phyloP scores from a whole-genome alignment of 2,113 vertebrate genomes.

The Noctilio leporinus region DNA sequence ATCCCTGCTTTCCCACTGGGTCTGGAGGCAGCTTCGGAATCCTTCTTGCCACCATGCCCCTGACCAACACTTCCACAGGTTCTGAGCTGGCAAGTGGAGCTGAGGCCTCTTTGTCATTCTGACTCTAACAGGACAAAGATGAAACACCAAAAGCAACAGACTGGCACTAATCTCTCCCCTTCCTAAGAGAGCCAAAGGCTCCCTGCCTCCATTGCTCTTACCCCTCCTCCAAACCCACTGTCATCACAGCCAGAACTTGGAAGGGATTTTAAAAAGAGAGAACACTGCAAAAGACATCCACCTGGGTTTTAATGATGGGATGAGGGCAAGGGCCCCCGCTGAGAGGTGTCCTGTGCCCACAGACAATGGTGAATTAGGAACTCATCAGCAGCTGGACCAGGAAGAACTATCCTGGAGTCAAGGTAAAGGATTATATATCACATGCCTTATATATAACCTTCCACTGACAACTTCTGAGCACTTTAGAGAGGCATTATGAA shows the following conservation, averaged over 20 bases:
- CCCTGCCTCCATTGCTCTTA: not conserved
- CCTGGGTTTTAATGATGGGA: slow-evolving; percentile 13
- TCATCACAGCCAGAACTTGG: not conserved
- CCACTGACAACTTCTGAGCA: not conserved
- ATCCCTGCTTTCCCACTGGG: not conserved
- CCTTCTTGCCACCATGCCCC: not conserved
- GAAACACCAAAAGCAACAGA: slow-evolving; percentile 51
- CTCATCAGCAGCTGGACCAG: not conserved
- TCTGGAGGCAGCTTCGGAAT: not conserved
- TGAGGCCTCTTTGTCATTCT: slow-evolving; percentile 49
- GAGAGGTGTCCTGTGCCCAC: not conserved
- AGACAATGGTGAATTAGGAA: not conserved
- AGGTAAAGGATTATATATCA: not conserved
- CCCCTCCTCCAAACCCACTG: slow-evolving; percentile 35
- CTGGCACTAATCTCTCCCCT: slow-evolving; percentile 54
- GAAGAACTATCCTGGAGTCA: not conserved
- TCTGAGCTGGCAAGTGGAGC: not conserved
- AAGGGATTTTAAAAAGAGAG: slow-evolving; percentile 47
- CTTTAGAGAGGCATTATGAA: not conserved
- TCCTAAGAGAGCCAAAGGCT: slow-evolving; percentile 27
- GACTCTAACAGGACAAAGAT: slow-evolving; percentile 62
- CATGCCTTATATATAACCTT: not conserved
- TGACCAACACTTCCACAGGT: not conserved
- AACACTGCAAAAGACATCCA: slow-evolving; percentile 22
- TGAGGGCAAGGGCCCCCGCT: not conserved